Percentiles rank a stretch among this genome's conserved stretches.
phyloP scores from a whole-genome alignment of 1,140 invertebrate species.

The Hycleus cichorii region DNA sequence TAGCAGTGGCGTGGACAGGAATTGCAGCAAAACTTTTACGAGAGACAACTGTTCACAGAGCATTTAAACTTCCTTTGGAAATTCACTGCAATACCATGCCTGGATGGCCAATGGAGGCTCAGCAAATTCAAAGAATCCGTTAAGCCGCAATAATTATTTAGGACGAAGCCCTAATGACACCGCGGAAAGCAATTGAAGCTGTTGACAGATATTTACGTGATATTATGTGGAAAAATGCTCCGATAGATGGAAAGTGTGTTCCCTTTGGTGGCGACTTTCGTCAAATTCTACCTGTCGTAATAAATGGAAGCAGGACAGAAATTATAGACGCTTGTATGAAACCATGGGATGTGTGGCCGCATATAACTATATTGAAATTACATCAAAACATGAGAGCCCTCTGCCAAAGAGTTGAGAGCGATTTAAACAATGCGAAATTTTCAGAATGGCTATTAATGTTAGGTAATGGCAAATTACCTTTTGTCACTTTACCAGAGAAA shows the following conservation, averaged over 20 bases:
- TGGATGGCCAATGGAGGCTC: slow-evolving; percentile 4
- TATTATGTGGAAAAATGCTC: slow-evolving; percentile 15
- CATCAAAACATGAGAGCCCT: not conserved
- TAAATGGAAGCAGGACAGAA: too few relatives aligned
- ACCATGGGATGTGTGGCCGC: too few relatives aligned
- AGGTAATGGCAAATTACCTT: too few relatives aligned
- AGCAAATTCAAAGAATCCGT: slow-evolving; percentile 10
- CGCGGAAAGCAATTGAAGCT: slow-evolving; percentile 21
- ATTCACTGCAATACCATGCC: slow-evolving; percentile 18
- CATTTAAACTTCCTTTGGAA: slow-evolving; percentile 28
- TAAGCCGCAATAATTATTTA: slow-evolving; percentile 29
- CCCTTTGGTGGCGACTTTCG: not conserved
- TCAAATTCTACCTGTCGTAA: not conserved
- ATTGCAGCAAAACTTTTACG: slow-evolving; percentile 31
- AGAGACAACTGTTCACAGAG: slow-evolving; percentile 27
- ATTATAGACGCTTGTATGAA: too few relatives aligned
- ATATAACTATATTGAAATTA: too few relatives aligned
- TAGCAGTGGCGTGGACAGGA: slow-evolving; percentile 25
- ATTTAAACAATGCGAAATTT: too few relatives aligned
- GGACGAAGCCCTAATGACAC: slow-evolving; percentile 35
- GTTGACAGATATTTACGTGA: slow-evolving; percentile 22
- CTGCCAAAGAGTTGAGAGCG: not conserved
- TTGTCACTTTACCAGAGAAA: too few relatives aligned
- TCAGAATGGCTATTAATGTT: too few relatives aligned
- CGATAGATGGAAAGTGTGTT: not conserved